A percentile compares a stretch with the other conserved stretches of the same genome.
These are phyloP conservation scores for Lynx canadensis DNA, from an alignment of 2,113 vertebrate species.

Conservation along the genomic window DNA sequence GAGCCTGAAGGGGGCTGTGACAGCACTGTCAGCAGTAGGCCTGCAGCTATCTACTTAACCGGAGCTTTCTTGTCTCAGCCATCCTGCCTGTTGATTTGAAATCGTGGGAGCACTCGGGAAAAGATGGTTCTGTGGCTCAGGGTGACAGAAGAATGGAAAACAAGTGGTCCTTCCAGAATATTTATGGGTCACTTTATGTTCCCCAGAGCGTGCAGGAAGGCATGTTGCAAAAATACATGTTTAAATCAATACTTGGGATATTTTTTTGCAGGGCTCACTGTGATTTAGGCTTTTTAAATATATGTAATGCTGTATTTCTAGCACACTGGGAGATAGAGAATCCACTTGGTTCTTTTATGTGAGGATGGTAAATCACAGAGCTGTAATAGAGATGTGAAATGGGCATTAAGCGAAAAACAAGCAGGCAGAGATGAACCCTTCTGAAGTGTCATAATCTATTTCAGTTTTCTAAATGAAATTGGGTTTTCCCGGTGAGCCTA, in stretches of 20 bases:
- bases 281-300: constrained; percentile 76
- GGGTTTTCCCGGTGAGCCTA: constrained; percentile 33
- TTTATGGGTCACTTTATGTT: constrained; percentile 71
- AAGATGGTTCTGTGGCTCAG: neutral
- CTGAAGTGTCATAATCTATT: constrained; percentile 57
- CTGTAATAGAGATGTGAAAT: constrained; percentile 63
- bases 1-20: neutral
- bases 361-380: constrained; percentile 68
- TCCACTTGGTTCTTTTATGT: constrained; percentile 44
- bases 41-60: neutral
- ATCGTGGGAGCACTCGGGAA: neutral
- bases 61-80: neutral
- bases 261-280: constrained; percentile 37
- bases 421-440: constrained; percentile 47
- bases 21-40: neutral
- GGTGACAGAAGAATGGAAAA: constrained; percentile 56
- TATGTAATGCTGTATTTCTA: constrained; percentile 71
- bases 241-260: constrained; percentile 75
- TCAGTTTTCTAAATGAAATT: constrained; percentile 49
- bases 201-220: neutral
- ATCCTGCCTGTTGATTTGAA: neutral
- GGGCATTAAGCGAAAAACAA: constrained; percentile 60
- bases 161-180: constrained; percentile 60
- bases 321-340: constrained; percentile 1
- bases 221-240: constrained; percentile 57